phyloP scores from a whole-genome alignment of 2,113 vertebrate species.

The Glaucidium brasilianum region DNA sequence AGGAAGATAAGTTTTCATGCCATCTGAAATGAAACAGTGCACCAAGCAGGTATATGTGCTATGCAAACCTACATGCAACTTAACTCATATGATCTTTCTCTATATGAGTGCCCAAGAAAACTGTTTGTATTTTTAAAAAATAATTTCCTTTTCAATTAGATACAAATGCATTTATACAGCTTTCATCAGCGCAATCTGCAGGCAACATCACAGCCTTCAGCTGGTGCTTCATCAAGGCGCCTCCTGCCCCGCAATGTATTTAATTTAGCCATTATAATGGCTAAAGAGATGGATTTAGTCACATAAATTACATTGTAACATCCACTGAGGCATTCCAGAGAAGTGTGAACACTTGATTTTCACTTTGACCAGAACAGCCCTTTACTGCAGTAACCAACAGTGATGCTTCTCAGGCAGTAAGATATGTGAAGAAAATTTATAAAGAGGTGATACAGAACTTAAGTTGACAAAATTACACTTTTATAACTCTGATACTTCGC shows the following conservation, averaged over 20 bases:
- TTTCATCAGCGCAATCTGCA: not conserved
- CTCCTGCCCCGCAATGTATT: not conserved
- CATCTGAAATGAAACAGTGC: not conserved
- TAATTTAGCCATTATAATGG: not conserved
- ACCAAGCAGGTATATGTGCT: not conserved
- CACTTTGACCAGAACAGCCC: not conserved
- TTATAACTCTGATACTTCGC: not conserved
- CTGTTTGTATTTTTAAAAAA: not conserved
- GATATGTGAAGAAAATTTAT: not conserved
- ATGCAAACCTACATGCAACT: not conserved
- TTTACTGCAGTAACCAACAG: not conserved
- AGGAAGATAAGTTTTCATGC: not conserved
- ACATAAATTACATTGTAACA: not conserved
- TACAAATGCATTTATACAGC: not conserved
- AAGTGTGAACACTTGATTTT: not conserved
- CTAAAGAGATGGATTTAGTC: not conserved
- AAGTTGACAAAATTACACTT: not conserved
- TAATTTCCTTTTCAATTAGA: not conserved
- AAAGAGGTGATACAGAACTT: not conserved
- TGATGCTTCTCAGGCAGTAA: not conserved
- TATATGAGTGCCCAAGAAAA: not conserved
- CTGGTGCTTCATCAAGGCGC: not conserved
- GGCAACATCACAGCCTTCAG: not conserved
- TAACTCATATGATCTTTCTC: not conserved
- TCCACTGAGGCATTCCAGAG: not conserved